Evolutionary conservation across 2,888 invertebrate genomes (phyloP), one percentile per base, ranked within the genome.

Genomic region (Magallana nippona): DNA sequence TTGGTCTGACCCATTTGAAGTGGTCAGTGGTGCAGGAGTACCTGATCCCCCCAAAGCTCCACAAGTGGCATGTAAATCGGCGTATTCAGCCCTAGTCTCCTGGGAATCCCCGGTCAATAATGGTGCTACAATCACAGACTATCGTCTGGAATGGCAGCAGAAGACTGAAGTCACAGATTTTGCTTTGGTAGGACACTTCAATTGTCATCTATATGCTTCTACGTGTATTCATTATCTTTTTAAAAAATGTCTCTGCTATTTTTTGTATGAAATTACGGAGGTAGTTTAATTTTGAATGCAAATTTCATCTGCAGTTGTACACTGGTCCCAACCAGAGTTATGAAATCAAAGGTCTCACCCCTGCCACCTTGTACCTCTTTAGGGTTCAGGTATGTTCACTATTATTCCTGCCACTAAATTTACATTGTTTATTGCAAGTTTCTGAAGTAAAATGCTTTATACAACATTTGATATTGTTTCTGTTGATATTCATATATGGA

Each of bases 81-180:
- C 97, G 55, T 96, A 96, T 91, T 95, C 96, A 89, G 95, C 96
- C 13, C 95, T 95, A 82, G 95, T 98, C 83, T 95, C 96, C 86
- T 98, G 98, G 98, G 95, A 95, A 84, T 96, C 96, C 90, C 98
- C 98, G 0, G 94, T 95, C 62, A 95, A 96, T 92, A 98, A 98
- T 94, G 98, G 98, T 63, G 96, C 98, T 27, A 95, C 96, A 32
- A 95, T 98, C 77, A 95, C 96, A 62, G 97, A 97, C 91, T 98
- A 97, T 94, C 95, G 96, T 86, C 95, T 98, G 89, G 97, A 97
- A 88, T 94, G 93, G 93, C 92, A 93, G 87, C 90, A 89, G 79
- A 88, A 89, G 19, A 83, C 91, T 32, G 92, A 93, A 44, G 85
- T 90, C 2, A 84, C 87, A 63, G 94, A 94, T 55, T 94, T 93